Evolutionary conservation across 2,113 vertebrate genomes (phyloP), one percentile per base, ranked within the genome.

Genomic region (Rissa tridactyla): DNA sequence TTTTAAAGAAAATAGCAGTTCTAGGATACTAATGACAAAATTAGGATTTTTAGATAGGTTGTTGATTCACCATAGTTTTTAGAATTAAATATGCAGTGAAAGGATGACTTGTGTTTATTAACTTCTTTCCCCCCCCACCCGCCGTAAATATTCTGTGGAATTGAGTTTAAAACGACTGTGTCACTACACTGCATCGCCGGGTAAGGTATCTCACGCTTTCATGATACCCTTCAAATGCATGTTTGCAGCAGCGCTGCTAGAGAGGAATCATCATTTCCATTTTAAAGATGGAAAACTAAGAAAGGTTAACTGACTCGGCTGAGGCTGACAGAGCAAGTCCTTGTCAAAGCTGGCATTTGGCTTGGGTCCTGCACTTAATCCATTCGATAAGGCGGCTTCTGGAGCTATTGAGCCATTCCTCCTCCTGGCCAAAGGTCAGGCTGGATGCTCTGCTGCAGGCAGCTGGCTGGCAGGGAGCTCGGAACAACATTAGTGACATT

Each of bases 301-400:
- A 91, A 71, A 94, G 65, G 86, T 94, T 95, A 95, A 92, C 86
- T 76, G 86, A 65, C 86, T 94, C 62, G 15, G 77, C 70, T 60
- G 72, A 91, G 94, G 94, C 94, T 23, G 10, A 55, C 78, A 66
- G 91, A 92, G 61, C 89, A 57, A 88, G 81, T 94, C 89, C 91
- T 95, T 96, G 94, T 96, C 95, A 90, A 90, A 96, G 94, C 78
- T 95, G 75, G 84, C 92, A 70, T 96, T 96, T 93, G 13, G 17
- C 85, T 80, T 73, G 92, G 75, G 79, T 94, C 81, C 91, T 94
- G 71, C 88, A 57, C 84, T 91, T 94, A 96, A 97, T 97, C 97
- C 95, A 97, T 97, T 97, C 91, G 94, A 94, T 94, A 96, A 96
- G 96, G 97, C 64, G 44, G 93, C 87, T 92, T 94, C 92, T 77